Evolutionary conservation across 2,888 invertebrate species (phyloP).

Genomic region (Acrobasis consociella): DNA sequence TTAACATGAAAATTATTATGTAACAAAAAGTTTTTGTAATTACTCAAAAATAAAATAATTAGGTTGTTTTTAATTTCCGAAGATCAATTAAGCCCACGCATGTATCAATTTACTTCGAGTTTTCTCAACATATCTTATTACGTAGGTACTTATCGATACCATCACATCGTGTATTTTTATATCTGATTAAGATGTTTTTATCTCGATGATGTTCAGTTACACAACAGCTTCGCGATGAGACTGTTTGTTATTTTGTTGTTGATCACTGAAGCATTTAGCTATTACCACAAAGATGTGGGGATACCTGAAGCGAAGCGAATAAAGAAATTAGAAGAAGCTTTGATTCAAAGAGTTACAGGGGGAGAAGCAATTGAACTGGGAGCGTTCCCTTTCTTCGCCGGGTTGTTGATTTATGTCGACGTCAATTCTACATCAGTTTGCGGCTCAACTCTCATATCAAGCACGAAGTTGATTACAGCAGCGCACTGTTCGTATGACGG

Average conservation of each 20-base stretch:
- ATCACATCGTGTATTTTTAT: slow-evolving; percentile 9
- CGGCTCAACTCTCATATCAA: slow-evolving; percentile 43
- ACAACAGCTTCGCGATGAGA: slow-evolving; percentile 22
- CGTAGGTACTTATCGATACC: background rate
- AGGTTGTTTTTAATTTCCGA: background rate
- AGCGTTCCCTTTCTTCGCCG: slow-evolving; percentile 30
- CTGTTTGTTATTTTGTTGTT: slow-evolving; percentile 18
- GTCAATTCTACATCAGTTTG: slow-evolving; percentile 32
- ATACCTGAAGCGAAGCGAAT: slow-evolving; percentile 28
- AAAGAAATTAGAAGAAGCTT: slow-evolving; percentile 18
- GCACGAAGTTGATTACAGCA: slow-evolving; percentile 35
- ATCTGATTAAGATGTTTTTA: slow-evolving; percentile 6
- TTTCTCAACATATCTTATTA: background rate
- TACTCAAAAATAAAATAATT: background rate
- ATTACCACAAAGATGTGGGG: slow-evolving; percentile 27
- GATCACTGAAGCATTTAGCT: slow-evolving; percentile 6
- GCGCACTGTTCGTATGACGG: slow-evolving; percentile 34
- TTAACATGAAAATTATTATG: too few relatives aligned
- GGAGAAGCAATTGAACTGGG: slow-evolving; percentile 22
- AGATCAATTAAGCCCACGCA: background rate
- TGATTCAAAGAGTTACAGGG: slow-evolving; percentile 21
- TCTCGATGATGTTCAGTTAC: slow-evolving; percentile 1
- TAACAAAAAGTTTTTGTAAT: too few relatives aligned
- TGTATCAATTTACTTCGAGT: background rate
- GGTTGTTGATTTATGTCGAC: slow-evolving; percentile 33